These are phyloP conservation scores for Scarus forsteni DNA, from an alignment of 2,797 vertebrate species.

Conservation along the genomic window DNA sequence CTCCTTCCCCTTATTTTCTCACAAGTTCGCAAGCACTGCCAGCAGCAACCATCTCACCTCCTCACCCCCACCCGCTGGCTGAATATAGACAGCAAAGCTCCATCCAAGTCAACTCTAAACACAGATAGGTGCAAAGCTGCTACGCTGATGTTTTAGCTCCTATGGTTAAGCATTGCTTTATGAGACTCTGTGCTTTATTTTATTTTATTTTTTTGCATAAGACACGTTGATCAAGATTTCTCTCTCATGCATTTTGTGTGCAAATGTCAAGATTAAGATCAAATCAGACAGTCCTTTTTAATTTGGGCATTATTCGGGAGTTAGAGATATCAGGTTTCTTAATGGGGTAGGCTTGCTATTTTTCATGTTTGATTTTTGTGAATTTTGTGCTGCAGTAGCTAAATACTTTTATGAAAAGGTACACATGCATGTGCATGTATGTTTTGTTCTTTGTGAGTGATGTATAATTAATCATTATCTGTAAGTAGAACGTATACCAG, in stretches of 20 bases:
- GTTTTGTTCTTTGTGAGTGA: conserved; percentile 61
- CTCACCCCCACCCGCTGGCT: conserved; percentile 60
- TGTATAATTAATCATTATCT: conserved; percentile 64
- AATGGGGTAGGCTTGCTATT: conserved; percentile 40
- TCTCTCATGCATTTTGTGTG: conserved; percentile 15
- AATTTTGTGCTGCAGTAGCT: conserved; percentile 47
- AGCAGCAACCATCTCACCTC: conserved; percentile 62
- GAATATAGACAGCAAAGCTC: conserved; percentile 60
- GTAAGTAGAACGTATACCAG: conserved; percentile 56
- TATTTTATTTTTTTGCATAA: not conserved
- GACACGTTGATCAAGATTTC: conserved; percentile 19
- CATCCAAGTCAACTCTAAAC: conserved; percentile 33
- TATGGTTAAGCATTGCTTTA: conserved; percentile 20
- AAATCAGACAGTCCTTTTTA: conserved; percentile 15
- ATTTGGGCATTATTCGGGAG: conserved; percentile 23
- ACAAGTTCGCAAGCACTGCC: conserved; percentile 50
- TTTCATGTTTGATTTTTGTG: conserved; percentile 68
- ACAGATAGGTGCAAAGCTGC: conserved; percentile 48
- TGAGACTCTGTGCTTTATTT: conserved; percentile 10
- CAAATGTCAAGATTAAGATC: conserved; percentile 24
- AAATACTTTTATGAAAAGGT: conserved; percentile 40
- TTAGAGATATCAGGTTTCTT: conserved; percentile 54
- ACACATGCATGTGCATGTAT: conserved; percentile 62
- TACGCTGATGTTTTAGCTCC: conserved; percentile 31
- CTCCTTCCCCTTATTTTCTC: conserved; percentile 34